A percentile compares a stretch with the other conserved stretches of the same genome.
phyloP scores from a whole-genome alignment of 64 coral and sea anemone species.

The Trachythela sp. region DNA sequence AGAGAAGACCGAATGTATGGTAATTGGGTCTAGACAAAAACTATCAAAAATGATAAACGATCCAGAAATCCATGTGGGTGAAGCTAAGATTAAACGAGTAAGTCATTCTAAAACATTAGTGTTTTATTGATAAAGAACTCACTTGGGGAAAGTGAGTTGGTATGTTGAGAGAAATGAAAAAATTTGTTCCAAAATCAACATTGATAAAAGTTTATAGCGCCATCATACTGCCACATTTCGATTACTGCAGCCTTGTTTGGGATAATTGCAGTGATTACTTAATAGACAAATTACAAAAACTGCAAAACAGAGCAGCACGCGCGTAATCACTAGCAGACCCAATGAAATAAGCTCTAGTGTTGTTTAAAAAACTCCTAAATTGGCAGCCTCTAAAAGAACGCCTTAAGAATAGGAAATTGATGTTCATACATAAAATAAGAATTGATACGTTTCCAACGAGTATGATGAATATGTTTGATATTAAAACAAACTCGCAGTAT shows the following conservation, averaged over 20 bases:
- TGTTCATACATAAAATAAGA: conserved; percentile 16
- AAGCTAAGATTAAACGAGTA: conserved; percentile 32
- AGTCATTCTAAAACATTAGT: conserved; percentile 27
- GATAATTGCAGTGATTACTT: conserved; percentile 16
- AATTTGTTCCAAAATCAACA: too few relatives aligned
- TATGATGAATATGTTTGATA: conserved; percentile 7
- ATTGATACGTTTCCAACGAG: background rate
- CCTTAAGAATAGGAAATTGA: background rate
- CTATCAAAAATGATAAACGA: conserved; percentile 25
- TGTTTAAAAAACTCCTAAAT: background rate
- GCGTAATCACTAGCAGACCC: background rate
- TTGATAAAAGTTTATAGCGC: background rate
- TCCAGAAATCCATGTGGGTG: conserved; percentile 17
- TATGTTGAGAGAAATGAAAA: conserved; percentile 15
- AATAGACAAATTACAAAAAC: conserved; percentile 20
- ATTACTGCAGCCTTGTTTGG: conserved; percentile 25
- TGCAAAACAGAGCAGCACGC: conserved; percentile 25
- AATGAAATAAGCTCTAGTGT: background rate
- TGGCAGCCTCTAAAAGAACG: background rate
- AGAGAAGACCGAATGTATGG: conserved; percentile 36
- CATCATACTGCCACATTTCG: conserved; percentile 16
- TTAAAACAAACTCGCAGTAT: conserved; percentile 3
- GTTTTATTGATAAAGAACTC: conserved; percentile 26
- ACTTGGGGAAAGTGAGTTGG: conserved; percentile 27
- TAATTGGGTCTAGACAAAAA: conserved; percentile 28